Conservation (phyloP, 2,797 vertebrate genomes). For the Enteromius treurensis region DNA sequence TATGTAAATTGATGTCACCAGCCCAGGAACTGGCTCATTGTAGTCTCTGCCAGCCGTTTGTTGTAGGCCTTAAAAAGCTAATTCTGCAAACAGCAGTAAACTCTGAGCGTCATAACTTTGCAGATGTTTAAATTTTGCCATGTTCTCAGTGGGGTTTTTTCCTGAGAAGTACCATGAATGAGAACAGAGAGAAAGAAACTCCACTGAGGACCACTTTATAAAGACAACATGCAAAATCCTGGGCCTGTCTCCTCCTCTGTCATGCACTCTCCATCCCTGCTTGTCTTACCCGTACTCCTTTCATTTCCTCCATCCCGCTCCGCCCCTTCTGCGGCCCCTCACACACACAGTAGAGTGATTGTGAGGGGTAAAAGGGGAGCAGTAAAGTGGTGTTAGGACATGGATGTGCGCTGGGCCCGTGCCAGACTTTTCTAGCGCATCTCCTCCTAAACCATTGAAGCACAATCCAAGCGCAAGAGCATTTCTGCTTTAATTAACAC, state of each 20-base stretch:
- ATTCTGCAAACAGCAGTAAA: background rate
- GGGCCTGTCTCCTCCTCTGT: constrained; percentile 15
- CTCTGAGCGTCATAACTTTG: too few species aligned
- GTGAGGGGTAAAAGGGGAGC: constrained; percentile 48
- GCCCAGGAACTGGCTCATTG: background rate
- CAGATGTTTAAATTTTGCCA: background rate
- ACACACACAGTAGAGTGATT: constrained; percentile 56
- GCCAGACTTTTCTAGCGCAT: constrained; percentile 47
- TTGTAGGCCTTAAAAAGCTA: background rate
- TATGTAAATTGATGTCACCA: background rate
- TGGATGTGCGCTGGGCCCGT: constrained; percentile 45
- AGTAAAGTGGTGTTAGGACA: constrained; percentile 56
- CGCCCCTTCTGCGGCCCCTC: constrained; percentile 27
- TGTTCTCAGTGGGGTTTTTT: background rate
- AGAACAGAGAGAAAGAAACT: background rate
- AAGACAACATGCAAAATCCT: constrained; percentile 44
- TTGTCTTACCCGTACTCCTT: constrained; percentile 27
- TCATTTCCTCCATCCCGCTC: constrained; percentile 36
- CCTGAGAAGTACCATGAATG: background rate
- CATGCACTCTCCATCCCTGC: constrained; percentile 40
- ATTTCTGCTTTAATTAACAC: constrained; percentile 41
- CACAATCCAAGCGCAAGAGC: constrained; percentile 36
- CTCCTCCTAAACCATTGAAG: constrained; percentile 40
- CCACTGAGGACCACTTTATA: constrained; percentile 38
- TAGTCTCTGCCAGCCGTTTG: background rate